Conservation (phyloP, 2,888 invertebrate species). For the Allygus modestus region DNA sequence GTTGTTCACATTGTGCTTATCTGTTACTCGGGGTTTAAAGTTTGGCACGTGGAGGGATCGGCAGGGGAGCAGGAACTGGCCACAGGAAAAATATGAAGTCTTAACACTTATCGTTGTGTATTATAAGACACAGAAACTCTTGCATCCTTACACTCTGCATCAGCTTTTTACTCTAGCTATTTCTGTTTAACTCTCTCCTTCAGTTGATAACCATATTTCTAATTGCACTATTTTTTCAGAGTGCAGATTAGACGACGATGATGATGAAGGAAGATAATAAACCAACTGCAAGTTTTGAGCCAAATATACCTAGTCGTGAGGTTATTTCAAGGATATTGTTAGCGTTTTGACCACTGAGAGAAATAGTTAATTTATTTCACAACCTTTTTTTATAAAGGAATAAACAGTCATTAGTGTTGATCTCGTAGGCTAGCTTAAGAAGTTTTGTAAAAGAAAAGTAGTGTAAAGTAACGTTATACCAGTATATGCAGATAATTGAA, state of each 20-base stretch:
- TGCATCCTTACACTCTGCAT: too few relatives aligned
- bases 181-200: too few relatives aligned
- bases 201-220: too few relatives aligned
- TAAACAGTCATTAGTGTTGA: background rate
- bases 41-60: too few relatives aligned
- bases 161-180: too few relatives aligned
- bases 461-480: background rate
- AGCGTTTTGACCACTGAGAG: background rate
- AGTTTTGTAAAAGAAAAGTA: background rate
- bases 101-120: too few relatives aligned
- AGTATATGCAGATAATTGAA: too few relatives aligned
- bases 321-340: background rate
- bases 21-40: too few relatives aligned
- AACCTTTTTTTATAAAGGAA: background rate
- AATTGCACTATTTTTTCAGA: constrained; percentile 20
- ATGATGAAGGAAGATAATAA: constrained; percentile 22
- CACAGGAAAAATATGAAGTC: too few relatives aligned
- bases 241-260: constrained; percentile 4
- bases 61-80: too few relatives aligned
- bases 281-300: background rate
- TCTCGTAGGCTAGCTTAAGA: background rate
- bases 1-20: too few relatives aligned
- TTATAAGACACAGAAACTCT: too few relatives aligned
- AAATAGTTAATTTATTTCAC: constrained; percentile 11
- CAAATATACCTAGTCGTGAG: background rate